A percentile compares a stretch with the other conserved stretches of the same genome.
These are phyloP conservation scores for Clitarchus hookeri DNA, from an alignment of 2,888 invertebrate genomes.

Conservation along the genomic window DNA sequence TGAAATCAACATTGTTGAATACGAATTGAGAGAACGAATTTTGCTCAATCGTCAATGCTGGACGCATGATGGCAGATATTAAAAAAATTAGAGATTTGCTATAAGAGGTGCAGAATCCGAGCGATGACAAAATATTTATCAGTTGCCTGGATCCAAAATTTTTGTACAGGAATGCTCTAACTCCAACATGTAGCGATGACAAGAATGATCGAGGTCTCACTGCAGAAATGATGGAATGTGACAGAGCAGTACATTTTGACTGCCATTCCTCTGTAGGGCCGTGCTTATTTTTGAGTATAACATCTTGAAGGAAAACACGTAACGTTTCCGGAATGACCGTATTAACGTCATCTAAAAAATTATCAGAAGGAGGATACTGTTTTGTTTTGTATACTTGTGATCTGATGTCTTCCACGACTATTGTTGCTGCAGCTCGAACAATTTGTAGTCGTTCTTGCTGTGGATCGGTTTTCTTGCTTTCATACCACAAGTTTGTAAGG, in stretches of 20 bases:
- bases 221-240: slow-evolving; percentile 44
- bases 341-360: slow-evolving; percentile 38
- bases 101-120: slow-evolving; percentile 17
- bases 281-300: slow-evolving; percentile 38
- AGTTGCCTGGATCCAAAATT: slow-evolving; percentile 41
- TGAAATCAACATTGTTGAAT: neutral
- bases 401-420: slow-evolving; percentile 40
- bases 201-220: slow-evolving; percentile 43
- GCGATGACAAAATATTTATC: slow-evolving; percentile 41
- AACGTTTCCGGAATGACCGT: no score
- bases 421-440: slow-evolving; percentile 41
- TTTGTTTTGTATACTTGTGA: slow-evolving; percentile 38
- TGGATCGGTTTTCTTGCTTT: no score
- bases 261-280: slow-evolving; percentile 38
- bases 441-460: slow-evolving; percentile 43
- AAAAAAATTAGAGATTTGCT: neutral
- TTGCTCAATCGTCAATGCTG: neutral
- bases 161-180: slow-evolving; percentile 40
- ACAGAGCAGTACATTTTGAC: no score
- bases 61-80: neutral
- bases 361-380: slow-evolving; percentile 40
- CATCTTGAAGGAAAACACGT: slow-evolving; percentile 33
- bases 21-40: neutral
- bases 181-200: slow-evolving; percentile 36
- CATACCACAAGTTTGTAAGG: no score